A percentile compares a stretch with the other conserved stretches of the same genome.
These are phyloP conservation scores for Pseudorectes ferrugineus DNA, from an alignment of 2,113 vertebrate genomes.

Conservation along the genomic window DNA sequence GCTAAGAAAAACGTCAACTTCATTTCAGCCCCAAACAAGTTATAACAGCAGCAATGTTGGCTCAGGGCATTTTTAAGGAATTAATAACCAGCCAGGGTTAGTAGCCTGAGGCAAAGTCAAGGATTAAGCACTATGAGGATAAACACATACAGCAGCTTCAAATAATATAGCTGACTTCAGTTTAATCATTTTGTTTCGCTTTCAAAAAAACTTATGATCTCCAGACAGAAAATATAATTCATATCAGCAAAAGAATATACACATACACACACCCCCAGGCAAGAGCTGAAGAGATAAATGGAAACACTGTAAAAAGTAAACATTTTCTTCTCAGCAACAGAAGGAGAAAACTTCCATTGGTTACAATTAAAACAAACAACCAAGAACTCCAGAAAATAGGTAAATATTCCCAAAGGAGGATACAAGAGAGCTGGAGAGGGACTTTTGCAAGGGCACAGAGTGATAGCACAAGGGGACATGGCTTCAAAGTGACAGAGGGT, in stretches of 20 bases:
- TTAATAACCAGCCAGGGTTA: constrained; percentile 62
- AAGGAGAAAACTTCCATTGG: background rate
- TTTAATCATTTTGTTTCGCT: constrained; percentile 66
- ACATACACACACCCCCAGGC: background rate
- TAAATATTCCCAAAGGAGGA: background rate
- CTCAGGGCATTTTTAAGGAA: constrained; percentile 54
- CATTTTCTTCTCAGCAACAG: background rate
- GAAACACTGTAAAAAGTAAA: constrained; percentile 4
- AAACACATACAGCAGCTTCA: constrained; percentile 54
- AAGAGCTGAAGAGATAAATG: constrained; percentile 32
- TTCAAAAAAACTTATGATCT: constrained; percentile 57
- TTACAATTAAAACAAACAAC: background rate
- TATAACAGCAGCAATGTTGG: constrained; percentile 35
- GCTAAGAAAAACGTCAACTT: constrained; percentile 39
- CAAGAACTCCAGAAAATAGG: background rate
- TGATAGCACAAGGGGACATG: background rate
- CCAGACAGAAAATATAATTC: constrained; percentile 47
- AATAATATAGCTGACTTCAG: constrained; percentile 50
- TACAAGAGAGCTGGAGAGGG: background rate
- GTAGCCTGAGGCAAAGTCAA: constrained; percentile 55
- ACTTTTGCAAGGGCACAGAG: background rate
- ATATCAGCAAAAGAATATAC: constrained; percentile 37
- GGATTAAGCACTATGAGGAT: constrained; percentile 52
- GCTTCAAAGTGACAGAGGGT: background rate
- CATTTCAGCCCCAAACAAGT: constrained; percentile 44